Conservation (phyloP, 2,888 invertebrate species). For the Megamerina dolium region DNA sequence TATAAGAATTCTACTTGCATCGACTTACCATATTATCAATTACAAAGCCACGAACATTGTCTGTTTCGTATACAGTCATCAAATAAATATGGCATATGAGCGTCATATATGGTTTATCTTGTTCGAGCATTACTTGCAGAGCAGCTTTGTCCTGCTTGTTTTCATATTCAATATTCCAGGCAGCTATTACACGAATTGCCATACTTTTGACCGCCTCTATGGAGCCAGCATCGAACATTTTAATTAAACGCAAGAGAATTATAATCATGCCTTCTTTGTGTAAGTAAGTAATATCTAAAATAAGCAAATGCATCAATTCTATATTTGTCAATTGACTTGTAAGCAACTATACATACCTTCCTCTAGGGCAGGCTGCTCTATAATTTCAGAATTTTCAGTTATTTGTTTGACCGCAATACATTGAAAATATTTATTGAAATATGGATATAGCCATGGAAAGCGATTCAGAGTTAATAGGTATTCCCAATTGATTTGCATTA, state of each 20-base stretch:
- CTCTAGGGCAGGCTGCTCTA: no score
- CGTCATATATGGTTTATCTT: conserved; percentile 22
- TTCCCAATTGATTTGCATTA: conserved; percentile 33
- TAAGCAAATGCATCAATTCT: not conserved
- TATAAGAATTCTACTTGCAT: not conserved
- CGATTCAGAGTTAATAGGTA: conserved; percentile 20
- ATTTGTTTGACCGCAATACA: conserved; percentile 8
- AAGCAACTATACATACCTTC: not conserved
- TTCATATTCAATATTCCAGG: conserved; percentile 31
- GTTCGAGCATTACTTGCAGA: conserved; percentile 12
- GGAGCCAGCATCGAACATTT: conserved; percentile 38
- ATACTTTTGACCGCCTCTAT: conserved; percentile 40
- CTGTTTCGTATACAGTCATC: conserved; percentile 34
- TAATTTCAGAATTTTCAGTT: no score
- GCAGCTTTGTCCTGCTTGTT: conserved; percentile 7
- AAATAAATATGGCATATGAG: conserved; percentile 37
- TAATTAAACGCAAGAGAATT: conserved; percentile 35
- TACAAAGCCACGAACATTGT: conserved; percentile 36
- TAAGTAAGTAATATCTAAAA: conserved; percentile 30
- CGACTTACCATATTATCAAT: conserved; percentile 38
- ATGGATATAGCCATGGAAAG: conserved; percentile 33
- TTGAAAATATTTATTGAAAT: conserved; percentile 19
- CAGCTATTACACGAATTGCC: conserved; percentile 35
- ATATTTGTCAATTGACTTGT: not conserved
- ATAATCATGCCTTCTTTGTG: conserved; percentile 35